phyloP scores from a whole-genome alignment of 2,797 vertebrate genomes.

The Coendou prehensilis region DNA sequence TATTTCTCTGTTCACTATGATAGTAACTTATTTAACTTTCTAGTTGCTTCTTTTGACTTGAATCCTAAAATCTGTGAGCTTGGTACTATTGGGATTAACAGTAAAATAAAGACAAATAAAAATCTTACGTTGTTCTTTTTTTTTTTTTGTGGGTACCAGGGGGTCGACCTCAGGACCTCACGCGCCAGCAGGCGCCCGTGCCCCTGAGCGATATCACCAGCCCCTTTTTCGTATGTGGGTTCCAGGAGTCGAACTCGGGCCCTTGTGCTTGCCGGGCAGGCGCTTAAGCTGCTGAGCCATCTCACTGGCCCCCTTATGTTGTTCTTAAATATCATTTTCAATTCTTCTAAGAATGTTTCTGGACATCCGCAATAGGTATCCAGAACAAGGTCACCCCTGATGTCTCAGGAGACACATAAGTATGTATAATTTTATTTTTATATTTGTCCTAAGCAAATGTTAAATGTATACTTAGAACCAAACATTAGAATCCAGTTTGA shows the following conservation, averaged over 20 bases:
- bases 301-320: neutral
- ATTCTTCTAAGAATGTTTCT: neutral
- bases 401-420: neutral
- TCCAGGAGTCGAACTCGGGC: too few relatives aligned
- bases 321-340: neutral
- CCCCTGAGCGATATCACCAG: too few relatives aligned
- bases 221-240: too few relatives aligned
- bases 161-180: too few relatives aligned
- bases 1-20: slow-evolving; percentile 25
- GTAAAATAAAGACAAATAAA: neutral
- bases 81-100: neutral
- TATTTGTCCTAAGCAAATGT: neutral
- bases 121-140: neutral
- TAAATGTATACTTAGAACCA: neutral
- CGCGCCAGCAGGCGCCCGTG: too few relatives aligned
- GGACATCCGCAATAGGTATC: neutral
- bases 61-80: neutral
- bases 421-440: neutral
- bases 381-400: neutral
- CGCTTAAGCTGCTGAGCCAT: too few relatives aligned
- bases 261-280: too few relatives aligned
- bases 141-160: too few relatives aligned
- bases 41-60: neutral
- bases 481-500: neutral
- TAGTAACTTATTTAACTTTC: slow-evolving; percentile 2